Evolutionary conservation across 1,140 invertebrate genomes (phyloP).

Genomic region (Galendromus occidentalis): DNA sequence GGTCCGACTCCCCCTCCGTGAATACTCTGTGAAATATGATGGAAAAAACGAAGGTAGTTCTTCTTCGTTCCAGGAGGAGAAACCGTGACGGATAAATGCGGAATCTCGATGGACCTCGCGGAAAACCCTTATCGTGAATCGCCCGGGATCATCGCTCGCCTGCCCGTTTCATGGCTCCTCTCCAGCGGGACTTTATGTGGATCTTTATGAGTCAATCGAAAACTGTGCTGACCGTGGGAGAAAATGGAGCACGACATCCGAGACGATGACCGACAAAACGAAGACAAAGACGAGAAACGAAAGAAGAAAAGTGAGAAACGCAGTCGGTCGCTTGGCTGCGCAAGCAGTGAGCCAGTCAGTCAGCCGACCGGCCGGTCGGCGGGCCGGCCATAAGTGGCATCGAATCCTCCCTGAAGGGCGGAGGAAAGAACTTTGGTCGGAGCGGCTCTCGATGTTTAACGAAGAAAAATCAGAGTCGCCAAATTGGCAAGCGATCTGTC

Average conservation of each 20-base stretch:
- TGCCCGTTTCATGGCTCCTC: neutral
- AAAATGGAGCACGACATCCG: neutral
- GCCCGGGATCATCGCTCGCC: neutral
- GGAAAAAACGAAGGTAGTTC: too few relatives aligned
- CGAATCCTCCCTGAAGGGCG: neutral
- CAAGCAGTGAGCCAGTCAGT: neutral
- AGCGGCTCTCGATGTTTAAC: neutral
- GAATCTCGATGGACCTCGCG: too few relatives aligned
- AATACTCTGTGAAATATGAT: too few relatives aligned
- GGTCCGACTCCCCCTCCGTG: too few relatives aligned
- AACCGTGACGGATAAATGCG: too few relatives aligned
- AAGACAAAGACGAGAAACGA: neutral
- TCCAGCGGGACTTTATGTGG: neutral
- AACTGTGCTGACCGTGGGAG: neutral
- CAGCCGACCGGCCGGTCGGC: neutral
- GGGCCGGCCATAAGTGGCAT: neutral
- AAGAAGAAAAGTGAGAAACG: too few relatives aligned
- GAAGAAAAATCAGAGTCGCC: conserved; percentile 7
- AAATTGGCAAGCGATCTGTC: conserved; percentile 9
- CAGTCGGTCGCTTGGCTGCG: too few relatives aligned
- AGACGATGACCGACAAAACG: conserved; percentile 4
- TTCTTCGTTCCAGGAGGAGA: too few relatives aligned
- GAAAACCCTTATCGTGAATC: neutral
- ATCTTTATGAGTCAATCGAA: conserved; percentile 10
- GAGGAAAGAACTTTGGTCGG: neutral